Evolutionary conservation across 92 coral and sea anemone species (phyloP).

Genomic region (Diadumene lineata): DNA sequence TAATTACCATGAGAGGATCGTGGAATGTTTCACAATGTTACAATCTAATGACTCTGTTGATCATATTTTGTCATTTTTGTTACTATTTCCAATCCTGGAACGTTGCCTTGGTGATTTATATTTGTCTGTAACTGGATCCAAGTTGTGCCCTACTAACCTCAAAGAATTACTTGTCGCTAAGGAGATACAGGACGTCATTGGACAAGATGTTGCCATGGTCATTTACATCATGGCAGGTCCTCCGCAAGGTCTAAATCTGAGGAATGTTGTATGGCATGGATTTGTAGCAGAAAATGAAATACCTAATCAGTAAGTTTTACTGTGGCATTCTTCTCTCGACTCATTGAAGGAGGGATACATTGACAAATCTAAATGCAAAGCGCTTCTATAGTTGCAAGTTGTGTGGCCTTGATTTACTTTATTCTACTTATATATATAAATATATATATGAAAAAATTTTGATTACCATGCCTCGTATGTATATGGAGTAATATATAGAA

Average conservation of each 20-base stretch:
- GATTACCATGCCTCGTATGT: too few relatives aligned
- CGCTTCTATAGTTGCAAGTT: too few relatives aligned
- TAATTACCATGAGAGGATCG: slow-evolving; percentile 39
- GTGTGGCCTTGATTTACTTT: too few relatives aligned
- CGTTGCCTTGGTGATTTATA: slow-evolving; percentile 82
- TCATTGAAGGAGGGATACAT: too few relatives aligned
- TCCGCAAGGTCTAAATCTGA: slow-evolving; percentile 78
- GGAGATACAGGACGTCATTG: slow-evolving; percentile 59
- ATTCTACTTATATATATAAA: too few relatives aligned
- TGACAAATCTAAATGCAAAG: too few relatives aligned
- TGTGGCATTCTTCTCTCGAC: too few relatives aligned
- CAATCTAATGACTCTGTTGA: slow-evolving; percentile 51
- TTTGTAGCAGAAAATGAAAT: slow-evolving; percentile 77
- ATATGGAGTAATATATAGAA: too few relatives aligned
- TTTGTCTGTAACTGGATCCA: slow-evolving; percentile 33
- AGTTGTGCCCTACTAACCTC: slow-evolving; percentile 66
- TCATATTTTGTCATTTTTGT: slow-evolving; percentile 45
- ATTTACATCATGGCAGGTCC: slow-evolving; percentile 80
- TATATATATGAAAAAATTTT: too few relatives aligned
- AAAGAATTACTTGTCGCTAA: slow-evolving; percentile 67
- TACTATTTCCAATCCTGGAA: slow-evolving; percentile 77
- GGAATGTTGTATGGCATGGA: slow-evolving; percentile 97
- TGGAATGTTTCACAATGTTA: slow-evolving; percentile 57
- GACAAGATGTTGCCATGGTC: slow-evolving; percentile 51
- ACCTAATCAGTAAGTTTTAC: slow-evolving; percentile 68